These are phyloP conservation scores for Ophion costatus DNA, from an alignment of 2,888 invertebrate genomes.

Conservation along the genomic window DNA sequence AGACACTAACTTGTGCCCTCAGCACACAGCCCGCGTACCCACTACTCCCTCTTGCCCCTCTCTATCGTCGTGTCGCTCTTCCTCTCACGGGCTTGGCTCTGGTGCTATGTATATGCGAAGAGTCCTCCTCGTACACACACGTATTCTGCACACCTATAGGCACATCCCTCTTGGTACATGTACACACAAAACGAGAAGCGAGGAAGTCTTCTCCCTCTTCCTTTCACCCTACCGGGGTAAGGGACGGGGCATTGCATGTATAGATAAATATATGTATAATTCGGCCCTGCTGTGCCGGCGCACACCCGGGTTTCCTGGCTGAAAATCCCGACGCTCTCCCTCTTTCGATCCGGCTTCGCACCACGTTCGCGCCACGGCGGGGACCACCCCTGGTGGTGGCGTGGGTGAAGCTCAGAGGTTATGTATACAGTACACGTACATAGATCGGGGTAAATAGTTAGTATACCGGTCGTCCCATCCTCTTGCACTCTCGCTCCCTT, in stretches of 20 bases:
- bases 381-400: constrained; percentile 31
- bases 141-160: neutral
- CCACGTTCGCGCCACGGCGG: constrained; percentile 3
- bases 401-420: constrained; percentile 44
- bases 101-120: constrained; percentile 65
- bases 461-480: constrained; percentile 38
- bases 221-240: neutral
- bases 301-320: constrained; percentile 60
- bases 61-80: constrained; percentile 55
- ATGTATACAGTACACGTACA: constrained; percentile 28
- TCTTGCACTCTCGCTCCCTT: neutral
- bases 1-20: constrained; percentile 82
- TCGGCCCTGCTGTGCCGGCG: constrained; percentile 50
- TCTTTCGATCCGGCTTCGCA: constrained; percentile 26
- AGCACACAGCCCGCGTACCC: constrained; percentile 73
- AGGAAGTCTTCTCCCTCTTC: constrained; percentile 14
- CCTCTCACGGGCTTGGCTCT: constrained; percentile 48
- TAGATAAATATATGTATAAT: constrained; percentile 24
- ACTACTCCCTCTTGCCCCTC: constrained; percentile 45
- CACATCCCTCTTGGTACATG: neutral
- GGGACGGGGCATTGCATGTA: neutral
- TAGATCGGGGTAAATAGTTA: constrained; percentile 46
- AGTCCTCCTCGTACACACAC: constrained; percentile 25
- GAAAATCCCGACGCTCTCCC: constrained; percentile 47
- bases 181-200: constrained; percentile 34